A percentile compares a stretch with the other conserved stretches of the same genome.
Conservation (phyloP, 2,113 vertebrate genomes). For the Romanogobio albipinnatus region DNA sequence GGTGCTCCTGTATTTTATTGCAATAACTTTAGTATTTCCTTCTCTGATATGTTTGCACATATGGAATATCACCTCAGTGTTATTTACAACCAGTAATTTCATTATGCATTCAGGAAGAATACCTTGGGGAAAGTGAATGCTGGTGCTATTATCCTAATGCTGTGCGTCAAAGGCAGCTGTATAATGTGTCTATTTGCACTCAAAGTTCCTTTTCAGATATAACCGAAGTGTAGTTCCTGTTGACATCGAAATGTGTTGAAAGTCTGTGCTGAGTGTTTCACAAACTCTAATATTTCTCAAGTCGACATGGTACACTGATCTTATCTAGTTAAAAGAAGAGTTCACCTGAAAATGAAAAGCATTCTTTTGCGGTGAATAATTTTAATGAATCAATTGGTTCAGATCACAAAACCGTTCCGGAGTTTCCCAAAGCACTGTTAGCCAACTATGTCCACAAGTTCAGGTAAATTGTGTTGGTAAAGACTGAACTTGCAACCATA, state of each 20-base stretch:
- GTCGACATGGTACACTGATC: background rate
- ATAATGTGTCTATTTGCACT: background rate
- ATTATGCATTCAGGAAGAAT: conserved; percentile 20
- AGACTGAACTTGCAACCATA: no score
- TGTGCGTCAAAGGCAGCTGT: background rate
- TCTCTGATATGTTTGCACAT: background rate
- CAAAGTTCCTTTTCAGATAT: background rate
- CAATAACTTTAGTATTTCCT: background rate
- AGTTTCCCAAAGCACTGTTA: background rate
- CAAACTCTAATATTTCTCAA: background rate
- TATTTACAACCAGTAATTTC: background rate
- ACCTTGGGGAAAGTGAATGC: background rate
- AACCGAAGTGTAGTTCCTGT: background rate
- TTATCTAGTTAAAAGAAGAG: conserved; percentile 9
- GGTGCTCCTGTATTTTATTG: background rate
- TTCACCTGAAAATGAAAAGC: background rate
- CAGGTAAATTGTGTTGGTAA: no score
- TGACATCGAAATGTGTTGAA: background rate
- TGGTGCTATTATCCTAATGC: background rate
- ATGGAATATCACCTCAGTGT: background rate
- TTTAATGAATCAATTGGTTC: background rate
- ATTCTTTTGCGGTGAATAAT: background rate
- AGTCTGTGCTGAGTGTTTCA: background rate
- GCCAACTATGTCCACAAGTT: no score
- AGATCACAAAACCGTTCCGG: background rate